These are phyloP conservation scores for Bombus turneri DNA, from an alignment of 1,140 invertebrate genomes.

Conservation along the genomic window DNA sequence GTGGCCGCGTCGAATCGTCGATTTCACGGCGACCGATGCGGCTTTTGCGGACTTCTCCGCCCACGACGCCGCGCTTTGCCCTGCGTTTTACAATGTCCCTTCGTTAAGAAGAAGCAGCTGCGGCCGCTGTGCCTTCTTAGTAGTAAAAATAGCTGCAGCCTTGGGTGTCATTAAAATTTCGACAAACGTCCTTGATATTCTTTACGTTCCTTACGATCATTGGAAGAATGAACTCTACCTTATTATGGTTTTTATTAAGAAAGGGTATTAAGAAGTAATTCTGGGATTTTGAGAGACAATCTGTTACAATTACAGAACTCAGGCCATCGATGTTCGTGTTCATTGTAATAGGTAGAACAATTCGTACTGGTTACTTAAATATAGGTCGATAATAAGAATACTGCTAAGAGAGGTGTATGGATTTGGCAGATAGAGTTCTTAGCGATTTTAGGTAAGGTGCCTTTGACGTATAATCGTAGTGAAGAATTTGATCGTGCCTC, in stretches of 20 bases:
- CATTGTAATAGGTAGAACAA: background rate
- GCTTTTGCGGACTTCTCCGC: conserved; percentile 80
- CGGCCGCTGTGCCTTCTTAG: conserved; percentile 31
- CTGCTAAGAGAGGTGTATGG: no score
- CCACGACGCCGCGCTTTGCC: conserved; percentile 75
- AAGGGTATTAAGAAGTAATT: background rate
- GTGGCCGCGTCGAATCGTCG: conserved; percentile 79
- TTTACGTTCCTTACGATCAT: no score
- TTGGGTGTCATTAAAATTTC: conserved; percentile 61
- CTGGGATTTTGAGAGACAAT: background rate
- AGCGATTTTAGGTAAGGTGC: fast-evolving
- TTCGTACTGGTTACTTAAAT: background rate
- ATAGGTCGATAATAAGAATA: background rate
- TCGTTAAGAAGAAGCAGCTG: conserved; percentile 79
- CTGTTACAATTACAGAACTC: background rate
- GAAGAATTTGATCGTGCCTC: background rate
- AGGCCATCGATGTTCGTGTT: no score
- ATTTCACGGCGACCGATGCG: conserved; percentile 81
- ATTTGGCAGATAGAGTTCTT: no score
- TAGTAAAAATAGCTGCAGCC: conserved; percentile 54
- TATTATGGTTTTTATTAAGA: no score
- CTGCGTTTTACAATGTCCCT: conserved; percentile 78
- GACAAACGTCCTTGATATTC: no score
- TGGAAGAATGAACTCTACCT: no score
- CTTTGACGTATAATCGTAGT: no score